Evolutionary conservation across 2,888 invertebrate genomes (phyloP).

Genomic region (Poecilobothrus nobilitatus): DNA sequence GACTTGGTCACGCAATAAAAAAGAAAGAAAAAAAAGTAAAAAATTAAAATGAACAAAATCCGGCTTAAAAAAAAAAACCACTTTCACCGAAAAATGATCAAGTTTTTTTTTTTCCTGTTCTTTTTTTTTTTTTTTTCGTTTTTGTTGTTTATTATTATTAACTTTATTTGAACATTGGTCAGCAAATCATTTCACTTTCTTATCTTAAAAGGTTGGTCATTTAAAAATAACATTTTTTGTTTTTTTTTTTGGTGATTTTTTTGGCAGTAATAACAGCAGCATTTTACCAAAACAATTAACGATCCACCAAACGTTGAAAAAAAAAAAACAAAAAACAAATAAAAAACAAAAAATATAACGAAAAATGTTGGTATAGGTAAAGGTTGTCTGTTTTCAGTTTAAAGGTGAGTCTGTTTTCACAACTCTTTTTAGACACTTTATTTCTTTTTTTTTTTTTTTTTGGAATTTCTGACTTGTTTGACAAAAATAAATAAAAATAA

Average conservation of each 20-base stretch:
- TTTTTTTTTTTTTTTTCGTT: background rate
- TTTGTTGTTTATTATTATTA: background rate
- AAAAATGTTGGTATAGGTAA: slow-evolving; percentile 9
- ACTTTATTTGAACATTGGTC: slow-evolving; percentile 7
- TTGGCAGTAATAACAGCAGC: too few relatives aligned
- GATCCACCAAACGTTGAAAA: background rate
- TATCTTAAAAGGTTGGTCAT: slow-evolving; percentile 8
- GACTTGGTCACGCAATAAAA: slow-evolving; percentile 8
- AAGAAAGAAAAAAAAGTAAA: background rate
- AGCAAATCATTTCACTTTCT: slow-evolving; percentile 8
- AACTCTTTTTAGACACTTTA: background rate
- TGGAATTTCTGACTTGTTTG: too few relatives aligned
- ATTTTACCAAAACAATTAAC: too few relatives aligned
- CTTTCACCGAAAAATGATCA: slow-evolving; percentile 12
- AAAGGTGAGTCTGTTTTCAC: background rate
- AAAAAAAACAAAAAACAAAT: background rate
- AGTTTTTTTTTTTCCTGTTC: background rate
- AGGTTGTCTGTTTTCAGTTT: background rate
- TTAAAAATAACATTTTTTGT: background rate
- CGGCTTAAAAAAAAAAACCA: slow-evolving; percentile 9
- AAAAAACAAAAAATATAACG: background rate
- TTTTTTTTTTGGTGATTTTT: too few relatives aligned
- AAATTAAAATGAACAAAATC: background rate
- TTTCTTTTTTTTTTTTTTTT: too few relatives aligned
- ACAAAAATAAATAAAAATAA: too few relatives aligned